These are phyloP conservation scores for Drosophila cracens DNA, from an alignment of 2,888 invertebrate genomes.

Conservation along the genomic window DNA sequence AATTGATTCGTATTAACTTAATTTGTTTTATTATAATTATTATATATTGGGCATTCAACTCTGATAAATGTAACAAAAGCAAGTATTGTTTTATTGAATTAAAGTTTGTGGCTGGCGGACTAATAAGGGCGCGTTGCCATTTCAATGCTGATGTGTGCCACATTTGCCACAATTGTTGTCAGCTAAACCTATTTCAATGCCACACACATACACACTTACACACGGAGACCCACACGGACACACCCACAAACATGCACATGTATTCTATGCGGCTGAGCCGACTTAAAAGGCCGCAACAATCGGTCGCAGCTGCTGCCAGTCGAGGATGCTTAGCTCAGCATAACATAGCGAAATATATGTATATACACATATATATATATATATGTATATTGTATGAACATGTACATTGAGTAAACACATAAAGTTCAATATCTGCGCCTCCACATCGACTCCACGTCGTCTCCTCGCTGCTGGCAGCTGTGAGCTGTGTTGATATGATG, in stretches of 20 bases:
- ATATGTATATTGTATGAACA: constrained; percentile 7
- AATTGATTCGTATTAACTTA: background rate
- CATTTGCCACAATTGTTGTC: constrained; percentile 69
- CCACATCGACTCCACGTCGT: constrained; percentile 14
- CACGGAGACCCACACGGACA: constrained; percentile 11
- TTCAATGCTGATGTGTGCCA: constrained; percentile 53
- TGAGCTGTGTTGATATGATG: constrained; percentile 68
- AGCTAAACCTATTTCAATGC: constrained; percentile 63
- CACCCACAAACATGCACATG: constrained; percentile 15
- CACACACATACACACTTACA: constrained; percentile 26
- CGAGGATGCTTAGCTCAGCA: constrained; percentile 73
- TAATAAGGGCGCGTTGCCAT: constrained; percentile 35
- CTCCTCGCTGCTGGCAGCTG: constrained; percentile 48
- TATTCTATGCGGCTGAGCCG: constrained; percentile 58
- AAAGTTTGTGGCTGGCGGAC: constrained; percentile 20
- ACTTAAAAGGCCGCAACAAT: constrained; percentile 79
- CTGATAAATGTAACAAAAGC: constrained; percentile 6
- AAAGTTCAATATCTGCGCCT: constrained; percentile 67
- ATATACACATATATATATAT: constrained; percentile 14
- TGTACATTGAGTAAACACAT: constrained; percentile 35
- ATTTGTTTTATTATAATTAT: background rate
- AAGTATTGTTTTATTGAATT: constrained; percentile 30
- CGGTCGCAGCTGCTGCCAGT: constrained; percentile 72
- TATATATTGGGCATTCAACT: background rate
- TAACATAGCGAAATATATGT: constrained; percentile 47